Conservation (phyloP, 2,888 invertebrate species). For the Noctuana brunneofusca region DNA sequence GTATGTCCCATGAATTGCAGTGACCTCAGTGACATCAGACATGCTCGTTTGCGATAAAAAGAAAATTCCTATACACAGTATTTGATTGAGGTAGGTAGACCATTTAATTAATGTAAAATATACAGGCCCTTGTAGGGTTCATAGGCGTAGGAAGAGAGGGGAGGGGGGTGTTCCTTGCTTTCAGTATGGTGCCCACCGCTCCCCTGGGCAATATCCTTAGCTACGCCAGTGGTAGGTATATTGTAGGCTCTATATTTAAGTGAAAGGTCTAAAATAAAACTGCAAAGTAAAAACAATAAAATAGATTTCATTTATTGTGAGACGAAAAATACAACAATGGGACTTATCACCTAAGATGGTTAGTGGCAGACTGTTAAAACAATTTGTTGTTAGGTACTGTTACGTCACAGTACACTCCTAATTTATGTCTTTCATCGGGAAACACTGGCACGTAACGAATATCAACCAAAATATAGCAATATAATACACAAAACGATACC, state of each 20-base stretch:
- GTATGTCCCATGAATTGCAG: no score
- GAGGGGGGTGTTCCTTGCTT: no score
- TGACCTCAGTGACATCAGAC: no score
- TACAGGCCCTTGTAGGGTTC: no score
- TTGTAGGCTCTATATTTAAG: background rate
- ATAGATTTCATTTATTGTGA: conserved; percentile 84
- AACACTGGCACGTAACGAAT: conserved; percentile 77
- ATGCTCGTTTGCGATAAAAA: no score
- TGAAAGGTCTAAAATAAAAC: conserved; percentile 64
- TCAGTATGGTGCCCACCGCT: no score
- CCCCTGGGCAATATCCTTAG: no score
- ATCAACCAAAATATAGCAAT: conserved; percentile 73
- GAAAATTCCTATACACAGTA: no score
- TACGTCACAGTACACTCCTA: conserved; percentile 63
- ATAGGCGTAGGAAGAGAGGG: no score
- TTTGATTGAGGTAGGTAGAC: no score
- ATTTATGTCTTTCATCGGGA: conserved; percentile 81
- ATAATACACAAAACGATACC: conserved; percentile 75
- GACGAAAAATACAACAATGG: conserved; percentile 84
- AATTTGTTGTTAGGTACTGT: conserved; percentile 61
- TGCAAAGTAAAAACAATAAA: conserved; percentile 80
- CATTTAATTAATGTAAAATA: no score
- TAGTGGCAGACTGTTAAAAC: conserved; percentile 82
- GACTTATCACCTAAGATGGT: conserved; percentile 82
- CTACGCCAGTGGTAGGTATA: no score